Percentiles rank a stretch among this genome's conserved stretches.
phyloP scores from a whole-genome alignment of 2,888 invertebrate genomes.

The Cistogaster globosa region DNA sequence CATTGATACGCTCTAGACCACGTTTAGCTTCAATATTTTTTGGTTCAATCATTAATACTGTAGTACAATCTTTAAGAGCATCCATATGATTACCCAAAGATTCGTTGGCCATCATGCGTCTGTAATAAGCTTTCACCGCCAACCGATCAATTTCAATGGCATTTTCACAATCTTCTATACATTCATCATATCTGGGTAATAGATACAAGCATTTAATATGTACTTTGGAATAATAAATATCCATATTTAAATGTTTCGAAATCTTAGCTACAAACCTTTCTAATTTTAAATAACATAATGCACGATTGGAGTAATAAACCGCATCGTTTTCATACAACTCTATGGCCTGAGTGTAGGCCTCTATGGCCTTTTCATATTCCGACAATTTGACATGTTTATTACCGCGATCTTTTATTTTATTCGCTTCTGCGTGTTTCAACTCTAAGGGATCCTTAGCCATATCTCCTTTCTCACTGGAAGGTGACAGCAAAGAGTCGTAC shows the following conservation, averaged over 20 bases:
- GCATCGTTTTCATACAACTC: slow-evolving; percentile 90
- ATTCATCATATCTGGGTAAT: slow-evolving; percentile 76
- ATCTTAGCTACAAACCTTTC: slow-evolving; percentile 85
- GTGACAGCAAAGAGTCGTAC: slow-evolving; percentile 20
- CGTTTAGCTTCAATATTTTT: slow-evolving; percentile 88
- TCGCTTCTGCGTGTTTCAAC: slow-evolving; percentile 77
- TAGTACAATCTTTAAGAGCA: slow-evolving; percentile 88
- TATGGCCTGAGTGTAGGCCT: slow-evolving; percentile 94
- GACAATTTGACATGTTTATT: slow-evolving; percentile 90
- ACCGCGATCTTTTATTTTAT: slow-evolving; percentile 85
- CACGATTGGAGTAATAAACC: slow-evolving; percentile 93
- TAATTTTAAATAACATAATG: slow-evolving; percentile 92
- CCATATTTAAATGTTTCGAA: neutral
- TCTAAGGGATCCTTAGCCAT: slow-evolving; percentile 72
- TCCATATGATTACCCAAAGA: slow-evolving; percentile 88
- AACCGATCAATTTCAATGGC: slow-evolving; percentile 90
- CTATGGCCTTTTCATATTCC: slow-evolving; percentile 93
- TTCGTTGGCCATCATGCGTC: slow-evolving; percentile 90
- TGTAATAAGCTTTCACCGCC: slow-evolving; percentile 93
- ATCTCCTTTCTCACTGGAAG: slow-evolving; percentile 75
- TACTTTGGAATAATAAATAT: too few relatives aligned
- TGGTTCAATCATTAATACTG: slow-evolving; percentile 90
- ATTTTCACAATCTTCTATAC: slow-evolving; percentile 88
- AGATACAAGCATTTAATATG: neutral
- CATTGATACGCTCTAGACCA: slow-evolving; percentile 79